Evolutionary conservation across 2,113 vertebrate species (phyloP).

Genomic region (Phyllostomus hastatus): DNA sequence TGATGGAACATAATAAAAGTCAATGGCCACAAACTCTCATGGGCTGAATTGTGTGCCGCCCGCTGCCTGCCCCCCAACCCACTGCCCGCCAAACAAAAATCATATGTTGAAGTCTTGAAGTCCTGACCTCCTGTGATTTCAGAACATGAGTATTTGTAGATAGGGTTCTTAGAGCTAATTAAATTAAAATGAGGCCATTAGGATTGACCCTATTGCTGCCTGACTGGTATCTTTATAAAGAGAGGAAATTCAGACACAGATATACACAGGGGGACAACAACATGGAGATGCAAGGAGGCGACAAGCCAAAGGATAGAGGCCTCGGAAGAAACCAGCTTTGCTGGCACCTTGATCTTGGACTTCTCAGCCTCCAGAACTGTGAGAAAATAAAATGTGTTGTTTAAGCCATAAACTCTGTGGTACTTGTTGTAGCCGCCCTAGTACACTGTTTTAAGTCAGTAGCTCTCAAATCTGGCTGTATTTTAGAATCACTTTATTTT

Average conservation of each 20-base stretch:
- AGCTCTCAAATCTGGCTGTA: not conserved
- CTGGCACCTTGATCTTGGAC: not conserved
- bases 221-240: not conserved
- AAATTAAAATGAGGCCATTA: not conserved
- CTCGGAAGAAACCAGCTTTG: not conserved
- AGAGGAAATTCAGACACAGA: not conserved
- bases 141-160: not conserved
- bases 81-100: not conserved
- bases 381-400: not conserved
- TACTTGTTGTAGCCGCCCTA: not conserved
- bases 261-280: not conserved
- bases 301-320: not conserved
- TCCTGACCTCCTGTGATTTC: not conserved
- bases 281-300: not conserved
- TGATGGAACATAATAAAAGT: not conserved
- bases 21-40: not conserved
- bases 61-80: fast-evolving
- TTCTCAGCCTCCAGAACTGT: not conserved
- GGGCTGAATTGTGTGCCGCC: not conserved
- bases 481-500: not conserved
- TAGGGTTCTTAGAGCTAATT: not conserved
- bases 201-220: not conserved
- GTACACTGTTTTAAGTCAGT: not conserved
- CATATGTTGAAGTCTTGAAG: not conserved
- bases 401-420: not conserved